phyloP scores from a whole-genome alignment of 2,113 vertebrate species.

The Pandion haliaetus region DNA sequence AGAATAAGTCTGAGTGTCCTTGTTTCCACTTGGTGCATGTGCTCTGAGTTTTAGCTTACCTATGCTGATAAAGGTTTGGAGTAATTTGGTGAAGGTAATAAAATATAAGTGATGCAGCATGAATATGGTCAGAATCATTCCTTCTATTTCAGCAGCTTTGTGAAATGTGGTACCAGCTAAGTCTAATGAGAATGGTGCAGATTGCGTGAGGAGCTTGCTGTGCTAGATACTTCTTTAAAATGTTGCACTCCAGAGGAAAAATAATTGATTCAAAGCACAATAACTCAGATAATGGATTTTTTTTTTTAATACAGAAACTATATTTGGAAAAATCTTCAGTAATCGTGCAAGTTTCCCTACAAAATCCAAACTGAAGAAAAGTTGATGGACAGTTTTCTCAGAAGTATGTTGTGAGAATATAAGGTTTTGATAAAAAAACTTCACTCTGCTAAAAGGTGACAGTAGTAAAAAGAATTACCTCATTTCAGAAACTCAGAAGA shows the following conservation, averaged over 20 bases:
- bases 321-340: not conserved
- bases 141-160: not conserved
- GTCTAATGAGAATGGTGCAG: not conserved
- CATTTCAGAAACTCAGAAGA: not conserved
- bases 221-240: not conserved
- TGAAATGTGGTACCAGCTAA: not conserved
- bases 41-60: not conserved
- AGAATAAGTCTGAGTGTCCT: not conserved
- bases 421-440: not conserved
- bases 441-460: not conserved
- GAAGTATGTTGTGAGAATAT: not conserved
- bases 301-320: not conserved
- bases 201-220: not conserved
- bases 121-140: not conserved
- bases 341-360: not conserved
- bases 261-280: not conserved
- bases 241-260: not conserved
- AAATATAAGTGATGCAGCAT: not conserved
- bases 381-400: not conserved
- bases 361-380: not conserved
- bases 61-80: not conserved
- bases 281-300: not conserved
- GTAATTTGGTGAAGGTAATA: not conserved
- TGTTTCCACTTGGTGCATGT: not conserved
- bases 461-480: not conserved